Evolutionary conservation across 2,888 invertebrate species (phyloP).

Genomic region (Tillus elongatus): DNA sequence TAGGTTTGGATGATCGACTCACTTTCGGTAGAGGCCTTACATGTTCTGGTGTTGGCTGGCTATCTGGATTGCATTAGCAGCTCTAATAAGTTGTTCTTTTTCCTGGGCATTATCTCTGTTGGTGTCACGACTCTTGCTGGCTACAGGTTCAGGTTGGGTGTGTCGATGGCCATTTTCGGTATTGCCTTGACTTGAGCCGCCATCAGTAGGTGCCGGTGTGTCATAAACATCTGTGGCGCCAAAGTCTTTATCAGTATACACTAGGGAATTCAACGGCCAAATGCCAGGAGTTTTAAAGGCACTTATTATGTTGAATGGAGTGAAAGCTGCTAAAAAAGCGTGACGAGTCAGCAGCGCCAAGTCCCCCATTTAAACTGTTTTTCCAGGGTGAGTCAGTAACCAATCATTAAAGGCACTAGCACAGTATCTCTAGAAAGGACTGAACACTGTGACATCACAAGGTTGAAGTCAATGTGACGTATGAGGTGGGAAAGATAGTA

Average conservation of each 20-base stretch:
- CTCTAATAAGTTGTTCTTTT: neutral
- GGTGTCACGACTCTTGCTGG: neutral
- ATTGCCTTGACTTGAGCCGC: neutral
- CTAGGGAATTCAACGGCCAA: slow-evolving; percentile 1
- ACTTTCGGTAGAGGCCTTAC: slow-evolving; percentile 3
- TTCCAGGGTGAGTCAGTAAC: slow-evolving; percentile 24
- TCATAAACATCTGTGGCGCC: slow-evolving; percentile 1
- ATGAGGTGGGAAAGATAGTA: slow-evolving; percentile 32
- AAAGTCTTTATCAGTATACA: neutral
- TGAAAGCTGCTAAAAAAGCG: slow-evolving; percentile 1
- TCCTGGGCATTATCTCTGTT: neutral
- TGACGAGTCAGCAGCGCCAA: neutral
- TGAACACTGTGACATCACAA: slow-evolving; percentile 26
- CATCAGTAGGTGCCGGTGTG: neutral
- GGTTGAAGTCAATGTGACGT: neutral
- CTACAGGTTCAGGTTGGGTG: neutral
- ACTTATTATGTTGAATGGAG: slow-evolving; percentile 1
- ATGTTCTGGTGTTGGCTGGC: slow-evolving; percentile 2
- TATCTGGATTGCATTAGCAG: neutral
- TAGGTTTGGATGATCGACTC: slow-evolving; percentile 2
- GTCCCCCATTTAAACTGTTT: slow-evolving; percentile 18
- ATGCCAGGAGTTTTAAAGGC: slow-evolving; percentile 21
- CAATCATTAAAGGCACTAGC: slow-evolving; percentile 19
- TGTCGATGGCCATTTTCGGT: neutral
- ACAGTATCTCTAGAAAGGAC: slow-evolving; percentile 28